Evolutionary conservation across 2,888 invertebrate genomes (phyloP).

Genomic region (Agrotis ipsilon): DNA sequence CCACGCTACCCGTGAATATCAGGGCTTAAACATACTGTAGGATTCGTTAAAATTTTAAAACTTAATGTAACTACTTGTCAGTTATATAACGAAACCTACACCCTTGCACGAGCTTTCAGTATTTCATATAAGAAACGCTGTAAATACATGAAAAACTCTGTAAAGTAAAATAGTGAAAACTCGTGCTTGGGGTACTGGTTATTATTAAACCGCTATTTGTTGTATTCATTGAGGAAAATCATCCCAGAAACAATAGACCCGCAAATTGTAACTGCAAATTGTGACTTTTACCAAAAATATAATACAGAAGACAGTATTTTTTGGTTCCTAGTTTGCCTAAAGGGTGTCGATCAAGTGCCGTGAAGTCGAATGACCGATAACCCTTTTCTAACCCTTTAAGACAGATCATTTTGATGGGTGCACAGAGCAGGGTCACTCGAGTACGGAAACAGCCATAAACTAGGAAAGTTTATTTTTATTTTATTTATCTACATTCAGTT

Average conservation of each 20-base stretch:
- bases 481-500: constrained; percentile 9
- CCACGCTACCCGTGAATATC: background rate
- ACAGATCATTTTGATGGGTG: constrained; percentile 16
- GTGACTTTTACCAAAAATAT: background rate
- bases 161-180: no score
- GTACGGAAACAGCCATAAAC: constrained; percentile 11
- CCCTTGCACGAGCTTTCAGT: no score
- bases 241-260: background rate
- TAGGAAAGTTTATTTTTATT: background rate
- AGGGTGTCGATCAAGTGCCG: constrained; percentile 16
- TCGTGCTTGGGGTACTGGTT: no score
- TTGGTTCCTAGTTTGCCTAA: constrained; percentile 15
- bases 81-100: no score
- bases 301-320: background rate
- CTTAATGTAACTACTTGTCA: no score
- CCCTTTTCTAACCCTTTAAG: constrained; percentile 27
- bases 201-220: background rate
- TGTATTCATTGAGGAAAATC: no score
- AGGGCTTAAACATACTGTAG: no score
- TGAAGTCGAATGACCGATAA: constrained; percentile 37
- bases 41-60: no score
- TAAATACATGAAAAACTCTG: no score
- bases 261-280: background rate
- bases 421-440: constrained; percentile 5
- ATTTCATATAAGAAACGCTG: no score